These are phyloP conservation scores for Drosophila parvula DNA, from an alignment of 1,140 invertebrate genomes.

Conservation along the genomic window DNA sequence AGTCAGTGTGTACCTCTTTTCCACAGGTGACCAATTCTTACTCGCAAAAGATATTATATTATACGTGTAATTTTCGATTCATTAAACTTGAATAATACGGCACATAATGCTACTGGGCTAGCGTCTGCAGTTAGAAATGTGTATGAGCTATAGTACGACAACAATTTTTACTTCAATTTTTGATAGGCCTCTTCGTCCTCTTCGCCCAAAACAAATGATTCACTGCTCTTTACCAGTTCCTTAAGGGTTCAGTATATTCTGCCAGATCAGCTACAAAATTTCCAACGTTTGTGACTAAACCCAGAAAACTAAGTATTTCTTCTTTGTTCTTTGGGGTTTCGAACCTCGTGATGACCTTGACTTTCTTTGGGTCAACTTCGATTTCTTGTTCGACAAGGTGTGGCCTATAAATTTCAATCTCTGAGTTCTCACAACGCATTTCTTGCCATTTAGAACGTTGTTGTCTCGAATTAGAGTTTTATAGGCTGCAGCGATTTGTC, in stretches of 20 bases:
- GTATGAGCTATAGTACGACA: not conserved
- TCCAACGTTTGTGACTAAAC: not conserved
- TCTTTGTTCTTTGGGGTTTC: not conserved
- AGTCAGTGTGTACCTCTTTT: constrained; percentile 26
- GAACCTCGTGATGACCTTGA: constrained; percentile 1
- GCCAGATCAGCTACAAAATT: constrained; percentile 2
- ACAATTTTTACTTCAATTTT: constrained; percentile 10
- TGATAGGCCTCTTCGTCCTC: constrained; percentile 7
- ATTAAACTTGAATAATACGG: constrained; percentile 22
- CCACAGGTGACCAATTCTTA: constrained; percentile 22
- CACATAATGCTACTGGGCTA: constrained; percentile 21
- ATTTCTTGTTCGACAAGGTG: too few relatives aligned
- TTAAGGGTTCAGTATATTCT: constrained; percentile 1
- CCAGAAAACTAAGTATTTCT: not conserved
- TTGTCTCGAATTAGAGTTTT: too few relatives aligned
- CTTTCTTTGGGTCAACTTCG: too few relatives aligned
- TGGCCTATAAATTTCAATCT: too few relatives aligned
- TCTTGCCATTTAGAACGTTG: too few relatives aligned
- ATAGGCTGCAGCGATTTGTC: too few relatives aligned
- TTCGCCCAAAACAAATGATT: not conserved
- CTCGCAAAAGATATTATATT: constrained; percentile 38
- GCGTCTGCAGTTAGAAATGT: constrained; percentile 27
- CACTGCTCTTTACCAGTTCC: not conserved
- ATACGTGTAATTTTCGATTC: constrained; percentile 10
- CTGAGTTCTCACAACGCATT: too few relatives aligned